phyloP scores from a whole-genome alignment of 2,888 invertebrate genomes.

The Netelia virgata region DNA sequence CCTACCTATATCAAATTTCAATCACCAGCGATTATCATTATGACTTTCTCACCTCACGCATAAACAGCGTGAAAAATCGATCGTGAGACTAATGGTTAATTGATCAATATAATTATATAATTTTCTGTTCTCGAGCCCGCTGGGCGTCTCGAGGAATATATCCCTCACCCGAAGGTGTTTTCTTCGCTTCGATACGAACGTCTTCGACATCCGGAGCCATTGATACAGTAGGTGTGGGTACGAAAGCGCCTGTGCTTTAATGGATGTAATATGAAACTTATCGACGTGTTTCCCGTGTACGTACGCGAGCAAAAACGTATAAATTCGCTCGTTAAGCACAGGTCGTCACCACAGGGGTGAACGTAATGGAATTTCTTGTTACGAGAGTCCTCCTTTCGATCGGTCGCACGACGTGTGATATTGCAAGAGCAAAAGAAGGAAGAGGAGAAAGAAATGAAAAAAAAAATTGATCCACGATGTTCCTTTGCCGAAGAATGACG shows the following conservation, averaged over 20 bases:
- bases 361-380: constrained; percentile 60
- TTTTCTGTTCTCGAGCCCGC: constrained; percentile 3
- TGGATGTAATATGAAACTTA: constrained; percentile 53
- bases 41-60: neutral
- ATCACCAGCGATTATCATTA: constrained; percentile 43
- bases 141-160: constrained; percentile 1
- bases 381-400: constrained; percentile 7
- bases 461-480: neutral
- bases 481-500: constrained; percentile 26
- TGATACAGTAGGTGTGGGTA: neutral
- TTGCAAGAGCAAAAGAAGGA: constrained; percentile 8
- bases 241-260: constrained; percentile 39
- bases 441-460: neutral
- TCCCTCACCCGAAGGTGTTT: neutral
- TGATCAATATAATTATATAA: constrained; percentile 52
- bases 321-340: constrained; percentile 61
- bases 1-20: neutral
- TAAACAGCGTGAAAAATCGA: constrained; percentile 55
- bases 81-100: constrained; percentile 58
- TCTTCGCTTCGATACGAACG: neutral
- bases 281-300: constrained; percentile 33
- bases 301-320: constrained; percentile 52
- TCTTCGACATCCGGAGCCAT: constrained; percentile 25
- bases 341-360: constrained; percentile 62
- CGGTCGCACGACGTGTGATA: neutral